Conservation (phyloP, 2,888 invertebrate species). For the Drosophila cracens region DNA sequence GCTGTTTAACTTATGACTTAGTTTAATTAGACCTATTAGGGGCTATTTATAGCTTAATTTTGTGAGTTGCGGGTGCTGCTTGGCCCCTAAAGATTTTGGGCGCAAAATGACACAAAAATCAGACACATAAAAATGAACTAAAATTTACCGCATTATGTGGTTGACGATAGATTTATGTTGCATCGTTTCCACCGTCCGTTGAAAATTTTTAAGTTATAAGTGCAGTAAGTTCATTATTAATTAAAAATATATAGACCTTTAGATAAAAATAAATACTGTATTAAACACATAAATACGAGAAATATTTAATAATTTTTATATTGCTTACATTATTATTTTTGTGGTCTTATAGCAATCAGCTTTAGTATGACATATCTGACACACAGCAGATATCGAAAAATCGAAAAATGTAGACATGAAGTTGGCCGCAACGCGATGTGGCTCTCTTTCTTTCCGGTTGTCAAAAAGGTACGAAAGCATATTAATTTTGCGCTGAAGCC, state of each 20-base stretch:
- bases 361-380: background rate
- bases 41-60: conserved; percentile 39
- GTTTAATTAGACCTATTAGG: conserved; percentile 38
- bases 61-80: conserved; percentile 34
- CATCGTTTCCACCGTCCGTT: background rate
- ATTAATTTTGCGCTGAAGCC: conserved; percentile 48
- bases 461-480: conserved; percentile 83
- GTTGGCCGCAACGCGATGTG: conserved; percentile 38
- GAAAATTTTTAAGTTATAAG: background rate
- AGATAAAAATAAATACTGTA: background rate
- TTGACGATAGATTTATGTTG: background rate
- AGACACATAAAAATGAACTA: conserved; percentile 24
- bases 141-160: conserved; percentile 7
- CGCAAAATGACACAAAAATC: conserved; percentile 33
- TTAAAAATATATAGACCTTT: background rate
- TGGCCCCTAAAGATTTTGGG: conserved; percentile 37
- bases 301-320: background rate
- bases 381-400: conserved; percentile 28
- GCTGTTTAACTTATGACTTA: conserved; percentile 48
- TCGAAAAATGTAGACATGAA: conserved; percentile 35
- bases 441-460: conserved; percentile 85
- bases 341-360: conserved; percentile 9
- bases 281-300: background rate
- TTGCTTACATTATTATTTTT: background rate
- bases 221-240: background rate